A percentile compares a stretch with the other conserved stretches of the same genome.
Conservation (phyloP, 2,797 vertebrate species). For the Leuciscus waleckii region DNA sequence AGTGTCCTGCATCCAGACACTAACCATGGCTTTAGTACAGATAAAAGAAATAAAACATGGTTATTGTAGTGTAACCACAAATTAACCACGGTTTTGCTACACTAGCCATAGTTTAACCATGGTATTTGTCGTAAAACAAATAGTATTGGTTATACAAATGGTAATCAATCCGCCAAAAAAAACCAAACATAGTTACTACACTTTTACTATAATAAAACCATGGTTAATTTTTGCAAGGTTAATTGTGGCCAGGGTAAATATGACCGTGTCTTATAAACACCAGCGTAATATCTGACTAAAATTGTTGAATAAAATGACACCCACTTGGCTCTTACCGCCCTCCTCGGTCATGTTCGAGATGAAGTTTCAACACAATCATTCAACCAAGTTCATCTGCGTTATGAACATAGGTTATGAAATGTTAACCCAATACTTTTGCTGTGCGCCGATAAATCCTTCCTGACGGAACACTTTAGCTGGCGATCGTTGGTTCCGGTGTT, state of each 20-base stretch:
- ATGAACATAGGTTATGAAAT: too few species aligned
- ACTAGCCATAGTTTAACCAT: too few species aligned
- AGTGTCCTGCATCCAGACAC: neutral
- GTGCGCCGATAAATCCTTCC: constrained; percentile 38
- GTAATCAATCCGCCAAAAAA: too few species aligned
- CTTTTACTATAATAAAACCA: too few species aligned
- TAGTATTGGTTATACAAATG: neutral
- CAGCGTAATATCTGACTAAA: neutral
- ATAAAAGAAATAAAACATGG: neutral
- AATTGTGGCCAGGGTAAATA: neutral
- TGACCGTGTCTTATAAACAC: neutral
- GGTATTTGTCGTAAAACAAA: neutral
- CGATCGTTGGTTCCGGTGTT: constrained; percentile 37
- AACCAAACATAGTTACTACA: too few species aligned
- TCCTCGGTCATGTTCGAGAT: constrained; percentile 61
- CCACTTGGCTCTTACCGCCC: constrained; percentile 64
- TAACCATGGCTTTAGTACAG: neutral
- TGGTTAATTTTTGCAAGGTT: too few species aligned
- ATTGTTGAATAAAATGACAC: neutral
- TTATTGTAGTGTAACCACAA: too few species aligned
- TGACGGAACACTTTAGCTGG: constrained; percentile 1
- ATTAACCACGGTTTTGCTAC: too few species aligned
- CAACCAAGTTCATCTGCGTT: neutral
- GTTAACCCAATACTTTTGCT: neutral
- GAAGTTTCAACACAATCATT: rapidly evolving